Evolutionary conservation across 2,888 invertebrate genomes (phyloP), one percentile per base, ranked within the genome.

Genomic region (Seladonia tumulorum): DNA sequence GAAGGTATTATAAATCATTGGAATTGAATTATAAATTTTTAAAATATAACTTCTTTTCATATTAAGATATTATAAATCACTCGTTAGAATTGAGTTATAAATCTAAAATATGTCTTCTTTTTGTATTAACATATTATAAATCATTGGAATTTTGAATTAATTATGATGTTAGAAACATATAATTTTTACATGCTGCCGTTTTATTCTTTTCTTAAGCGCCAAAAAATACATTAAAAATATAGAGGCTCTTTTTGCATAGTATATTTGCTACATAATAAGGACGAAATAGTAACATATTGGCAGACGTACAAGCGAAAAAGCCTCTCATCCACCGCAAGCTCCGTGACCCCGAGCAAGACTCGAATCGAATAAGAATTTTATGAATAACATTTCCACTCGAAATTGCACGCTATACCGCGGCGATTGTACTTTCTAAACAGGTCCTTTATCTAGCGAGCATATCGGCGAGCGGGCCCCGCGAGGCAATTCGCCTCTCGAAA

Each of bases 301-400:
- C 53, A 53, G 22, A 53, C 5, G 10, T 53, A 53, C 53, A 53
- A 53, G 53, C 10, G 10, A n/a, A n/a, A 53, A 53, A 22, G 53
- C 53, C 22, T 53, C n/a, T 53, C 53, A 53, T 22, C 53, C 22
- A 53, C 53, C 53, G 53, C 22, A 53, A 53, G 53, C 10, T 53
- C 53, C 53, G 53, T 4, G 53, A 53, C 8, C n/a, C 10, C n/a
- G 22, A 10, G 22, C 10, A 53, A 53, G 22, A n/a, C 53, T 0
- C 35, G 53, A 53, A 22, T 53, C 22, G 53, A 53, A 53, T n/a
- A 53, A n/a, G 53, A 53, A 53, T 53, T 53, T 53, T 53, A 53
- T 53, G 53, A 53, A 53, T 53, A 53, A 53, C n/a, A 53, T 53
- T 53, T 53, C 53, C 53, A n/a, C 53, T 53, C 53, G 53, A 53